A percentile compares a stretch with the other conserved stretches of the same genome.
phyloP scores from a whole-genome alignment of 2,888 invertebrate species.

The Noctua janthe region DNA sequence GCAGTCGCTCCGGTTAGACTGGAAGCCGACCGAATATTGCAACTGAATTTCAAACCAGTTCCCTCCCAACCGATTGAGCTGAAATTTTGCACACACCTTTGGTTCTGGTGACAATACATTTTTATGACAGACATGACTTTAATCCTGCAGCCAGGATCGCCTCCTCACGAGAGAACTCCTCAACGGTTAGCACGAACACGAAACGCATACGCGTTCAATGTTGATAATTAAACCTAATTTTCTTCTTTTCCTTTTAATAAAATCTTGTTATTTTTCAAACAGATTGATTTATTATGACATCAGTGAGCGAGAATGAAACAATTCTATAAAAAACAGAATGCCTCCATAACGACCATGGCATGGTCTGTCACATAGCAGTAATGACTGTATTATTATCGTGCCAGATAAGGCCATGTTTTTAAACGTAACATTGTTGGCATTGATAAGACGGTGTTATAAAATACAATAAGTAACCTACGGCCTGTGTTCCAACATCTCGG shows the following conservation, averaged over 20 bases:
- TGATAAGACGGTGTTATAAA: conserved; percentile 48
- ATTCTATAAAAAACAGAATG: conserved; percentile 6
- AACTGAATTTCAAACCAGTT: neutral
- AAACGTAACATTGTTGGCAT: conserved; percentile 48
- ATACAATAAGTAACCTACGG: conserved; percentile 41
- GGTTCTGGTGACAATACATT: neutral
- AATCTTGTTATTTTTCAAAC: neutral
- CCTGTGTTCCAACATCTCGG: conserved; percentile 41
- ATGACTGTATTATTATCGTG: conserved; percentile 33
- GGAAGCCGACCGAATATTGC: neutral
- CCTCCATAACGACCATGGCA: conserved; percentile 18
- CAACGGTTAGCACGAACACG: neutral
- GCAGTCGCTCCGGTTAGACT: too few relatives aligned
- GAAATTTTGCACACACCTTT: neutral
- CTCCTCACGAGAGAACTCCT: neutral
- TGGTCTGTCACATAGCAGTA: conserved; percentile 18
- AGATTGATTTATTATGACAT: neutral
- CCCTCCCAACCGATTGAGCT: neutral
- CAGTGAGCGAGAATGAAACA: neutral
- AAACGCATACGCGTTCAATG: neutral
- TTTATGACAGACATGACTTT: neutral
- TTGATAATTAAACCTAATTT: neutral
- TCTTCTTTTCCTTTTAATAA: neutral
- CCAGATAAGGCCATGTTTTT: conserved; percentile 49
- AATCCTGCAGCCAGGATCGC: neutral